Percentiles rank a stretch among this genome's conserved stretches.
phyloP scores from a whole-genome alignment of 2,888 invertebrate genomes.

The Dastarcus helophoroides region DNA sequence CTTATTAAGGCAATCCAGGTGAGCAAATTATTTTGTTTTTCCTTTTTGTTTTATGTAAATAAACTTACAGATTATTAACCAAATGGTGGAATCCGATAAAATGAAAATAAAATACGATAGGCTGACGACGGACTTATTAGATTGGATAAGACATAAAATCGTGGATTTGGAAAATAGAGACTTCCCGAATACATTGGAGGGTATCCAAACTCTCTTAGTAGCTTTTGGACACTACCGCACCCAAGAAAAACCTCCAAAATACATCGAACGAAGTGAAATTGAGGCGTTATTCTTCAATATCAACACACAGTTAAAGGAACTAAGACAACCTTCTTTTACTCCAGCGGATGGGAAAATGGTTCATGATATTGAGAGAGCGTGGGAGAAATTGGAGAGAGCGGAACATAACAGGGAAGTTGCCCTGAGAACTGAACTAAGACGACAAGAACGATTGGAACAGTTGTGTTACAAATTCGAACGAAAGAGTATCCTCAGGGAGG shows the following conservation, averaged over 20 bases:
- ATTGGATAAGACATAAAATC: conserved; percentile 88
- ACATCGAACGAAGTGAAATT: conserved; percentile 93
- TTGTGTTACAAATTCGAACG: conserved; percentile 92
- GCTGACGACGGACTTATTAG: conserved; percentile 72
- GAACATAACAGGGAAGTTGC: conserved; percentile 92
- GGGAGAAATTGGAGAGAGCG: conserved; percentile 85
- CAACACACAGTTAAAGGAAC: conserved; percentile 89
- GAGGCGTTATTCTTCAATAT: conserved; percentile 95
- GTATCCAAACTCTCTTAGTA: conserved; percentile 80
- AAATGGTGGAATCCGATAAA: conserved; percentile 90
- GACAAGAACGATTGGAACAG: conserved; percentile 89
- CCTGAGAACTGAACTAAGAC: conserved; percentile 74
- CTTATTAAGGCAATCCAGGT: too few relatives aligned
- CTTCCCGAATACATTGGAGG: conserved; percentile 91
- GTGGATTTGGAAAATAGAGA: conserved; percentile 68
- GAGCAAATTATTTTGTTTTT: too few relatives aligned
- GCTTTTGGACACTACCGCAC: conserved; percentile 93
- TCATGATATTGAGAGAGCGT: conserved; percentile 90
- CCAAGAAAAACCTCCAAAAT: conserved; percentile 95
- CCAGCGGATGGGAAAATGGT: conserved; percentile 85
- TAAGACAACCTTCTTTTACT: conserved; percentile 76
- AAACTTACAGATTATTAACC: conserved; percentile 81
- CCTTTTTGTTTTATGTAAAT: too few relatives aligned
- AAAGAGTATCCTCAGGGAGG: conserved; percentile 88
- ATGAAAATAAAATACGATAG: conserved; percentile 83